Evolutionary conservation across 2,888 invertebrate species (phyloP).

Genomic region (Cantharis lateralis): DNA sequence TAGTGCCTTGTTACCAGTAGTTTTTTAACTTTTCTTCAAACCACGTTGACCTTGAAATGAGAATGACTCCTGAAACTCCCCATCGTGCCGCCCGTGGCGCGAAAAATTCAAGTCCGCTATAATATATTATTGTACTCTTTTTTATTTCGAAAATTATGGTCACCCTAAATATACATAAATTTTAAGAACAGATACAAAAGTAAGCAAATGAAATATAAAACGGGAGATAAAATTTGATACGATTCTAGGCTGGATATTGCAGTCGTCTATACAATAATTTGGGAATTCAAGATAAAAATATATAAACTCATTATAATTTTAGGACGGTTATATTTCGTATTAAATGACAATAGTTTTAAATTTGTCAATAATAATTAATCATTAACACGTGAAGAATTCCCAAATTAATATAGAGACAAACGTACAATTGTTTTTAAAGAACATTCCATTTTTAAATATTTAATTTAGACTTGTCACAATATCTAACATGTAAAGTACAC

Average conservation of each 20-base stretch:
- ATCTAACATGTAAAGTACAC: background rate
- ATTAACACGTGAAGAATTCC: constrained; percentile 36
- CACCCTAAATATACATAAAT: too few species aligned
- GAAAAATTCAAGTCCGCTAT: too few species aligned
- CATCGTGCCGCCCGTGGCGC: too few species aligned
- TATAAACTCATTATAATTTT: constrained; percentile 28
- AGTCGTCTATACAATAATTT: constrained; percentile 39
- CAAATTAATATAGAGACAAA: constrained; percentile 45
- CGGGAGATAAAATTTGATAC: background rate
- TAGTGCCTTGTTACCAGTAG: too few species aligned
- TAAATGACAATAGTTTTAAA: constrained; percentile 33
- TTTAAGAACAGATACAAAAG: constrained; percentile 17
- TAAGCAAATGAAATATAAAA: constrained; percentile 1
- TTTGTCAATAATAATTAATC: constrained; percentile 27
- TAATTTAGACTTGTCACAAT: constrained; percentile 17
- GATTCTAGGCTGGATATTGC: constrained; percentile 28
- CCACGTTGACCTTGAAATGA: too few species aligned
- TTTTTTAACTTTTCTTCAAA: too few species aligned
- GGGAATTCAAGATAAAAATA: constrained; percentile 35
- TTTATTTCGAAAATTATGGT: too few species aligned
- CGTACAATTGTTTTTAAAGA: constrained; percentile 21
- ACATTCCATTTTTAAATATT: constrained; percentile 12
- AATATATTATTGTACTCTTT: too few species aligned
- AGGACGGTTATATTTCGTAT: constrained; percentile 56
- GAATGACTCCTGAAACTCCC: too few species aligned